A percentile compares a stretch with the other conserved stretches of the same genome.
These are phyloP conservation scores for Lophotriccus pileatus DNA, from an alignment of 2,797 vertebrate genomes.

Conservation along the genomic window DNA sequence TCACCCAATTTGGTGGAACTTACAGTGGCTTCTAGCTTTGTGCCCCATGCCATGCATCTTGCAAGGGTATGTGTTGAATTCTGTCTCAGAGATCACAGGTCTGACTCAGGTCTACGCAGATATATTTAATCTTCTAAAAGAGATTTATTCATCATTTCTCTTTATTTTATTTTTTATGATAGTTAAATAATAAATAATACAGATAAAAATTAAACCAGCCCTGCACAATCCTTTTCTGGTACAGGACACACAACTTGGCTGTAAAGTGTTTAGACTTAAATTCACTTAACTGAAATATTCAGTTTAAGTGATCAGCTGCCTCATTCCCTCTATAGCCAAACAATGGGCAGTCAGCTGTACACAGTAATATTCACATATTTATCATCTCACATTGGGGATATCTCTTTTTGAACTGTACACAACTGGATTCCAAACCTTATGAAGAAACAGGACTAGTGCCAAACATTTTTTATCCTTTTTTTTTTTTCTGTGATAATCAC, in stretches of 20 bases:
- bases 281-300: background rate
- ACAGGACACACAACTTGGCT: background rate
- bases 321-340: background rate
- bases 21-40: background rate
- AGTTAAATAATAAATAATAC: background rate
- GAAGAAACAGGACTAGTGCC: background rate
- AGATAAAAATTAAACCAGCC: background rate
- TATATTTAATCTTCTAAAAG: background rate
- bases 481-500: background rate
- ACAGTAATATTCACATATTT: background rate
- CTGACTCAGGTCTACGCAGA: background rate
- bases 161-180: background rate
- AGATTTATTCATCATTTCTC: background rate
- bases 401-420: background rate
- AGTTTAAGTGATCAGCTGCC: background rate
- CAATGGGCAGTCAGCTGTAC: background rate
- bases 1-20: background rate
- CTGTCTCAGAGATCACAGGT: background rate
- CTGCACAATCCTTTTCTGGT: background rate
- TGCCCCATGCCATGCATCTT: background rate
- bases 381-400: background rate
- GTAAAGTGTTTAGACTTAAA: background rate
- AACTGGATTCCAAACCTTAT: background rate
- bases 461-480: background rate
- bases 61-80: background rate